Evolutionary conservation across 1,140 invertebrate species (phyloP).

Genomic region (Vanessa tameamea): DNA sequence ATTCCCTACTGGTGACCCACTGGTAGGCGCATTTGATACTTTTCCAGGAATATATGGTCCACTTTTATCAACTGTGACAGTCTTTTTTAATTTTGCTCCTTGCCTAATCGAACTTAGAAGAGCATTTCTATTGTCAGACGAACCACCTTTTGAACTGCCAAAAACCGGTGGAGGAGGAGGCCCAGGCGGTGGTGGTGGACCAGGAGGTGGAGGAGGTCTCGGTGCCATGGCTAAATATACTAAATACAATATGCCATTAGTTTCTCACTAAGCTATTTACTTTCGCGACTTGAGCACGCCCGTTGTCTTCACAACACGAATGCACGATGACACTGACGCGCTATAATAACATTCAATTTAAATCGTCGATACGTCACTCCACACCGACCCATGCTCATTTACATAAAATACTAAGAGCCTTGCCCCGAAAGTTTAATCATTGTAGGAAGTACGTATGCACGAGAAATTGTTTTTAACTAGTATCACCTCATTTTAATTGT

Average conservation of each 20-base stretch:
- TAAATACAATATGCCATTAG: conserved; percentile 57
- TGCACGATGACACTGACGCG: conserved; percentile 53
- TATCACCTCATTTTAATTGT: conserved; percentile 55
- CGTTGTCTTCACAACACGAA: conserved; percentile 42
- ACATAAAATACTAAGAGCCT: conserved; percentile 75
- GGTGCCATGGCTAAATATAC: conserved; percentile 55
- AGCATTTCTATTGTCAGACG: conserved; percentile 83
- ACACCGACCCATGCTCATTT: conserved; percentile 70
- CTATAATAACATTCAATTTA: conserved; percentile 62
- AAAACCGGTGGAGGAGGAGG: conserved; percentile 84
- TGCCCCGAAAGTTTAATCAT: conserved; percentile 76
- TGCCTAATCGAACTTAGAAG: conserved; percentile 91
- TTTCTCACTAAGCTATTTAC: conserved; percentile 30
- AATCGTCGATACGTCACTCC: conserved; percentile 58
- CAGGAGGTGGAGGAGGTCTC: conserved; percentile 80
- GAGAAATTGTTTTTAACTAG: conserved; percentile 63
- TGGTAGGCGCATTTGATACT: conserved; percentile 53
- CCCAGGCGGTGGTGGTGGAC: conserved; percentile 82
- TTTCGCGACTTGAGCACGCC: conserved; percentile 23
- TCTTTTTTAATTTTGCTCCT: conserved; percentile 91
- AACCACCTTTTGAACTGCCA: conserved; percentile 78
- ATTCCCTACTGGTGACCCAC: conserved; percentile 55
- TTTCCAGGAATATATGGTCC: conserved; percentile 87
- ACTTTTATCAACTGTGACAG: conserved; percentile 94
- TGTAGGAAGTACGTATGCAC: conserved; percentile 75